phyloP scores from a whole-genome alignment of 1,140 invertebrate species.

The Maniola jurtina region DNA sequence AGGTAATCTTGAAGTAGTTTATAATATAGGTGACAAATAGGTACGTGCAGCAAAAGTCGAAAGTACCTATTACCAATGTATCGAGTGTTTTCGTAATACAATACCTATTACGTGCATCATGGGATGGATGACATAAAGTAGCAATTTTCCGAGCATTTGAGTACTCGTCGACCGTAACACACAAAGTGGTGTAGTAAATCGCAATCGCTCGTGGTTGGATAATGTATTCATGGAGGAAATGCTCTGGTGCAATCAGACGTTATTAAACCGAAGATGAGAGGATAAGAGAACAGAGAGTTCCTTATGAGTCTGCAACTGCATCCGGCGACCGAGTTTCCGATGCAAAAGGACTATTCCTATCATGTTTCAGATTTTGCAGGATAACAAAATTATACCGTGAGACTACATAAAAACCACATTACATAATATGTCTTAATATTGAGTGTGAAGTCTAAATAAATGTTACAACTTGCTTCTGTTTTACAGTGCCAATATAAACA shows the following conservation, averaged over 20 bases:
- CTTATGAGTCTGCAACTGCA: conserved; percentile 52
- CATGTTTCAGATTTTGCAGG: conserved; percentile 39
- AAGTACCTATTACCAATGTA: conserved; percentile 5
- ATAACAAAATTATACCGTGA: not conserved
- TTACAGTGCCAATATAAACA: not conserved
- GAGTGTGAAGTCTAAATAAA: not conserved
- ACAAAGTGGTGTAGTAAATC: conserved; percentile 9
- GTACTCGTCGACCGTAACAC: conserved; percentile 29
- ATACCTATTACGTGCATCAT: conserved; percentile 20
- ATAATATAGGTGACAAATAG: conserved; percentile 1
- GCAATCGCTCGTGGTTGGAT: conserved; percentile 19
- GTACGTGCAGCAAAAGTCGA: not conserved
- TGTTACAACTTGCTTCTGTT: conserved; percentile 3
- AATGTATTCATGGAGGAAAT: conserved; percentile 28
- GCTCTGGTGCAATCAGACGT: conserved; percentile 31
- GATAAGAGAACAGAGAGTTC: conserved; percentile 54
- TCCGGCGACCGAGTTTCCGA: conserved; percentile 55
- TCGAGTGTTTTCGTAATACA: conserved; percentile 14
- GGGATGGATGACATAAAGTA: conserved; percentile 27
- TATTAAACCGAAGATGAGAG: conserved; percentile 32
- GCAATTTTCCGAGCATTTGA: conserved; percentile 40
- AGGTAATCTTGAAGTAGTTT: conserved; percentile 1
- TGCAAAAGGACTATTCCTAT: conserved; percentile 49
- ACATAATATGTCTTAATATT: not conserved
- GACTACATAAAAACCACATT: not conserved